Evolutionary conservation across 2,888 invertebrate genomes (phyloP), one percentile per base, ranked within the genome.

Genomic region (Tenthredo mesomela): DNA sequence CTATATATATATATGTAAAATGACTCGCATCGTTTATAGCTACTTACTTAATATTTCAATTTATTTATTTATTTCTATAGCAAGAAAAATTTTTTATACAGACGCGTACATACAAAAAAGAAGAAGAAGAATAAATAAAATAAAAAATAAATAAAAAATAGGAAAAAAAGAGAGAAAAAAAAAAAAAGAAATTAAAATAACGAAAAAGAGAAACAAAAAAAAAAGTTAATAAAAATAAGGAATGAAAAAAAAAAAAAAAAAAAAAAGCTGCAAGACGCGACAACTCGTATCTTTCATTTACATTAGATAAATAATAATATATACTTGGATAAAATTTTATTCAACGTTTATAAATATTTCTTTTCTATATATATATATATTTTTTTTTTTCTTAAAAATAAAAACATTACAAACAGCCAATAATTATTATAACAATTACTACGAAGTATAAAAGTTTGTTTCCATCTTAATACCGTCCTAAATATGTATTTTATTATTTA

Each of bases 81-180:
- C 61, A 25, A 61, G 25, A 33, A 33, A 61, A 25, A 61, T 9
- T 61, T 61, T 61, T 61, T 61, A 61, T 61, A 61, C 61, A 61
- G 25, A 61, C 50, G 47, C 54, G 67, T 80, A 83, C 77, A 67
- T 29, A 86, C 18, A n/a, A 40, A 9, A 18, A 87, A 40, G 10
- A 18, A 87, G 87, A 78, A 58, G 25, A 84, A 15, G n/a, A 73
- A 54, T n/a, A 21, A 58, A 0, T 5, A n/a, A 21, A 18, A 58
- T 0, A 6, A 58, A 67, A 2, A 83, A 50, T n/a, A 61, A 85
- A 82, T 82, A 83, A 80, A 75, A 65, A 67, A 65, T 84, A 75
- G 12, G 7, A 29, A 2, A n/a, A 54, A 25, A 67, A 58, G 40
- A 50, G 25, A 61, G 73, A 18, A 5, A 29, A 78, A 37, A 80